These are phyloP conservation scores for Zaprionus obscuricornis DNA, from an alignment of 2,888 invertebrate species.

Conservation along the genomic window DNA sequence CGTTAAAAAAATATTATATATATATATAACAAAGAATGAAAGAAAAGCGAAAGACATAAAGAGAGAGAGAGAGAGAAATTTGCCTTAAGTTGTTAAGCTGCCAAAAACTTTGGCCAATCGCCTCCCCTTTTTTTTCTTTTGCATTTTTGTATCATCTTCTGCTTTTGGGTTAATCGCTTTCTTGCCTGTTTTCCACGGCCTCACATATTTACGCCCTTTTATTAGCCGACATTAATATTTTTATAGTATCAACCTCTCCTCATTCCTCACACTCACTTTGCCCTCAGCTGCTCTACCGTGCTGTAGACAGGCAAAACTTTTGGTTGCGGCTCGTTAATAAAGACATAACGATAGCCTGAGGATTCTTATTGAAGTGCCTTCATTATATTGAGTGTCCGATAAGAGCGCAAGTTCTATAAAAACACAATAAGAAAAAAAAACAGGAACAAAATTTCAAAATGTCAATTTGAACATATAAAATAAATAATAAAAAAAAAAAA, in stretches of 20 bases:
- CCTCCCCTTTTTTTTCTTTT: background rate
- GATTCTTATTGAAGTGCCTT: slow-evolving; percentile 28
- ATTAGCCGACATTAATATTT: slow-evolving; percentile 69
- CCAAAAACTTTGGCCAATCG: slow-evolving; percentile 38
- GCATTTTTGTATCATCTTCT: slow-evolving; percentile 13
- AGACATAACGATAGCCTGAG: slow-evolving; percentile 54
- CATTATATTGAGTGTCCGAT: slow-evolving; percentile 18
- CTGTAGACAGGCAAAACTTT: too few species aligned
- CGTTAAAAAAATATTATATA: slow-evolving; percentile 54
- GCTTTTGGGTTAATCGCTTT: slow-evolving; percentile 70
- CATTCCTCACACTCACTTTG: background rate
- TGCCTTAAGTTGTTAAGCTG: slow-evolving; percentile 55
- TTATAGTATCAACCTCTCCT: slow-evolving; percentile 52
- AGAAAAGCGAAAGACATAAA: too few species aligned
- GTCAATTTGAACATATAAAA: too few species aligned
- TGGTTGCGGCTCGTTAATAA: slow-evolving; percentile 67
- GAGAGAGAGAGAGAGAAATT: slow-evolving; percentile 9
- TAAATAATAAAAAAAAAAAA: too few species aligned
- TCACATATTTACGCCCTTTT: slow-evolving; percentile 50
- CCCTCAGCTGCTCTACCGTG: background rate
- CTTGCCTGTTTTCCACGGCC: slow-evolving; percentile 54
- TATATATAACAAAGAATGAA: slow-evolving; percentile 2
- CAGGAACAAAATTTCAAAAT: too few species aligned
- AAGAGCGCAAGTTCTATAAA: too few species aligned
- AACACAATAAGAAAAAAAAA: too few species aligned